Evolutionary conservation across 2,113 vertebrate genomes (phyloP).

Genomic region (Sylvietta virens): DNA sequence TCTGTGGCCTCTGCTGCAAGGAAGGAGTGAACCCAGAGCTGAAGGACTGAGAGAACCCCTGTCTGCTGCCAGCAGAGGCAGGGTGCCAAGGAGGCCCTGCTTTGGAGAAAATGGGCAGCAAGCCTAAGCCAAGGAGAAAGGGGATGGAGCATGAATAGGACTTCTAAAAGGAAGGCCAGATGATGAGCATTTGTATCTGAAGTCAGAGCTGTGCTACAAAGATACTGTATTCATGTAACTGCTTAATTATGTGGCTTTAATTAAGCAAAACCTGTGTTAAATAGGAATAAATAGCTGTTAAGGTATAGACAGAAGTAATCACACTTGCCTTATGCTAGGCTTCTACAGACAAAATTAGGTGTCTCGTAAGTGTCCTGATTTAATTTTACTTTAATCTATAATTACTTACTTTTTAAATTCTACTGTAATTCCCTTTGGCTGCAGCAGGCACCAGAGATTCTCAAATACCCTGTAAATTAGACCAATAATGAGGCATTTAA

Average conservation of each 20-base stretch:
- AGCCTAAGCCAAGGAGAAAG: slow-evolving; percentile 12
- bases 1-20: slow-evolving; percentile 13
- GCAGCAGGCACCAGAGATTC: not conserved
- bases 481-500: not conserved
- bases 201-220: not conserved
- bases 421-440: slow-evolving; percentile 12
- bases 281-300: not conserved
- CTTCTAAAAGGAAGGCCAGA: not conserved
- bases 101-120: slow-evolving; percentile 31
- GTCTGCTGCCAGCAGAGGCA: slow-evolving; percentile 35
- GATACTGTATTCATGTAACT: not conserved
- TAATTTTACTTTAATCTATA: slow-evolving; percentile 10
- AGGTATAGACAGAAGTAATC: slow-evolving; percentile 6
- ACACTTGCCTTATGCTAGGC: not conserved
- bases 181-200: not conserved
- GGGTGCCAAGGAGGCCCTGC: slow-evolving; percentile 42
- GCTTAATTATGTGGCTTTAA: not conserved
- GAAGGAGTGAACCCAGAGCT: slow-evolving; percentile 10
- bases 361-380: not conserved
- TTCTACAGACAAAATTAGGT: slow-evolving; percentile 7
- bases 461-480: not conserved
- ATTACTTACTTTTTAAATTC: not conserved
- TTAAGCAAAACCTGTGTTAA: slow-evolving; percentile 1
- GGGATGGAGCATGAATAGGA: not conserved
- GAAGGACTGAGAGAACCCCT: slow-evolving; percentile 30